Conservation (phyloP, 2,113 vertebrate genomes). For the Lampris megalopsis region DNA sequence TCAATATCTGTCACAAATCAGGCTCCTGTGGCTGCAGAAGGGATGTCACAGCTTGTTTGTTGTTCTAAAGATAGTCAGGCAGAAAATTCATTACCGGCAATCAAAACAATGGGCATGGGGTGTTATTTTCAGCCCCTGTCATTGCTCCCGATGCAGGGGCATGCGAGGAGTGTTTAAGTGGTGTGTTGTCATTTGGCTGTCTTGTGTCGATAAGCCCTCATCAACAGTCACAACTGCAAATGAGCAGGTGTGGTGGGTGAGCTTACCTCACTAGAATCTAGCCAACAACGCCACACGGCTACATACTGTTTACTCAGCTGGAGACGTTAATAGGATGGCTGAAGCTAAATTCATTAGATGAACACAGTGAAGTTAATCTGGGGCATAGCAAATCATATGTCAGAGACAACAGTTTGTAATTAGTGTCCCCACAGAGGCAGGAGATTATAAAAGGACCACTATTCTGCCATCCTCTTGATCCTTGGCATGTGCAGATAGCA, state of each 20-base stretch:
- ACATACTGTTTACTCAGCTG: constrained; percentile 64
- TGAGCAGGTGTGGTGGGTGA: constrained; percentile 49
- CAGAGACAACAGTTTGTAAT: constrained; percentile 65
- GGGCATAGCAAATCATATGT: constrained; percentile 58
- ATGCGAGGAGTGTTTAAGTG: neutral
- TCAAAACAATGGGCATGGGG: constrained; percentile 23
- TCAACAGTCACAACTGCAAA: constrained; percentile 34
- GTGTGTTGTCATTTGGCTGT: constrained; percentile 6
- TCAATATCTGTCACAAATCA: neutral
- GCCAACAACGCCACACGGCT: constrained; percentile 37
- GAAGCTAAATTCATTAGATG: constrained; percentile 53
- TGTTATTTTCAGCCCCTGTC: constrained; percentile 15
- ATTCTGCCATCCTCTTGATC: constrained; percentile 49
- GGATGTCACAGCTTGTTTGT: constrained; percentile 11
- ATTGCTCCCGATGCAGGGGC: neutral
- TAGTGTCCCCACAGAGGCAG: constrained; percentile 57
- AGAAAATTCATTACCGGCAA: constrained; percentile 34
- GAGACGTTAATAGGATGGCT: constrained; percentile 23
- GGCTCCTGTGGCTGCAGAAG: neutral
- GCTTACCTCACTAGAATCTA: constrained; percentile 10
- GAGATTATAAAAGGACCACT: constrained; percentile 59
- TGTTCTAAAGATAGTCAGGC: neutral
- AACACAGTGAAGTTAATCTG: constrained; percentile 62
- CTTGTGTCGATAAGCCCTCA: constrained; percentile 22
- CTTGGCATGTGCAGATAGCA: constrained; percentile 34